Base-by-base conservation (phyloP, 1,140 invertebrate genomes). In the Drosophila obscura region DNA sequence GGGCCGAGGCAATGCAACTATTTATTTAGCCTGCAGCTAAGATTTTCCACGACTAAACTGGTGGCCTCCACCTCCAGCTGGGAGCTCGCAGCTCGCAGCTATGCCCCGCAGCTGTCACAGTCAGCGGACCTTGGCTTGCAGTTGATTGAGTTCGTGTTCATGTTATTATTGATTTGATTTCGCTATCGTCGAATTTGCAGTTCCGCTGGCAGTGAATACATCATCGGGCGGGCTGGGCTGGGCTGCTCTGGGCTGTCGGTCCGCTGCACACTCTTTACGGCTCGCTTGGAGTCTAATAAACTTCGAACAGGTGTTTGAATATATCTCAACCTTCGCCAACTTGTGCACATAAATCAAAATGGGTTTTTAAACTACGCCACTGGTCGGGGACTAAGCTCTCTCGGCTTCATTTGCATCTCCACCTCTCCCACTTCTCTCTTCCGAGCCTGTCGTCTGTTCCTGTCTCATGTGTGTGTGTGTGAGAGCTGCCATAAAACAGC, bases 311-410 rank as follows among this genome's bases (percentile, higher is more conserved):
- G 67, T 77, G 79, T 66, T 63, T 64, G 66, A 76, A 62, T 35
- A 58, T 41, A 26, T 52, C 48, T 39, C 46, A 41, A n/a, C 41
- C 45, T 41, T 11, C 60, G 28, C 26, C 50, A 26, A 43, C 44
- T 46, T 31, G 19, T 48, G 68, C 41, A 56, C 82, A 87, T 85
- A 85, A 87, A 85, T 85, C 83, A 82, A 82, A 72, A 71, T 66
- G 71, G 58, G 66, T 51, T 82, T 67, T 78, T 68, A 67, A 78
- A 61, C 59, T 67, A 51, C 55, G 52, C 62, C 24, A 39, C 50
- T 57, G 58, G 64, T 44, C 45, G 65, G 67, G 66, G 51, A 73
- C 60, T 81, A 62, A 52, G 55, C 45, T 41, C 8, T 13, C 31
- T 6, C 15, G 28, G 1, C 48, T 52, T 15, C 11, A 8, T 28